Conservation (phyloP, 1,140 invertebrate species). For the Tetragonula clypearis region DNA sequence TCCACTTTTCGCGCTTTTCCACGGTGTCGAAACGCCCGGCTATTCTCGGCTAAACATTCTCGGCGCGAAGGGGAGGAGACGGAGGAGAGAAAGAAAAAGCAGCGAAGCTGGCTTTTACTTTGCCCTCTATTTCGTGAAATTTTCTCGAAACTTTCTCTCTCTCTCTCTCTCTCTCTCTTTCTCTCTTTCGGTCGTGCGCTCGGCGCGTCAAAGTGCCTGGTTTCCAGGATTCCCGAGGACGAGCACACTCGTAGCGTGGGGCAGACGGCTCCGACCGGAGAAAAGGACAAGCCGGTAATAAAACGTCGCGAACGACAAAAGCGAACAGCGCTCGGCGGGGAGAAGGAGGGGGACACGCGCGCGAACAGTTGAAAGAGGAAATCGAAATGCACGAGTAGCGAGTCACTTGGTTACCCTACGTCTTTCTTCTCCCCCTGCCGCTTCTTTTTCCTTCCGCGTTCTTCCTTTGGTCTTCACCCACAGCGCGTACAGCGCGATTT, state of each 20-base stretch:
- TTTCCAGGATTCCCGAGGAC: neutral
- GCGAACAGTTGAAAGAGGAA: conserved; percentile 50
- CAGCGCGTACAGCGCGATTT: conserved; percentile 16
- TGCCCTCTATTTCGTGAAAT: neutral
- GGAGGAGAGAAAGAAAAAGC: neutral
- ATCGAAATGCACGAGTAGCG: conserved; percentile 59
- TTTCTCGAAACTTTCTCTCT: neutral
- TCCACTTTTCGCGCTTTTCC: neutral
- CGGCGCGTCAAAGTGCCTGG: neutral
- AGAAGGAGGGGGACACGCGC: neutral
- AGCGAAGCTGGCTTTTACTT: neutral
- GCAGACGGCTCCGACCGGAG: neutral
- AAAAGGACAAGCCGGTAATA: neutral
- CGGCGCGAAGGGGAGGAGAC: neutral
- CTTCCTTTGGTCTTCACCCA: neutral
- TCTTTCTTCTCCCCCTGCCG: neutral
- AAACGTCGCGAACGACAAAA: conserved; percentile 38
- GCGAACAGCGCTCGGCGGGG: no score
- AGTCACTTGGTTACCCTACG: conserved; percentile 61
- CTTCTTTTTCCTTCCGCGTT: neutral
- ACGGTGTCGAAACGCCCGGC: neutral
- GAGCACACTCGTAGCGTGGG: neutral
- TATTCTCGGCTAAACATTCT: no score
- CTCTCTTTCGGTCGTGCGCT: neutral
- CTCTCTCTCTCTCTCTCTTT: no score